Evolutionary conservation across 92 coral and sea anemone species (phyloP).

Genomic region (Actinostola sp.): DNA sequence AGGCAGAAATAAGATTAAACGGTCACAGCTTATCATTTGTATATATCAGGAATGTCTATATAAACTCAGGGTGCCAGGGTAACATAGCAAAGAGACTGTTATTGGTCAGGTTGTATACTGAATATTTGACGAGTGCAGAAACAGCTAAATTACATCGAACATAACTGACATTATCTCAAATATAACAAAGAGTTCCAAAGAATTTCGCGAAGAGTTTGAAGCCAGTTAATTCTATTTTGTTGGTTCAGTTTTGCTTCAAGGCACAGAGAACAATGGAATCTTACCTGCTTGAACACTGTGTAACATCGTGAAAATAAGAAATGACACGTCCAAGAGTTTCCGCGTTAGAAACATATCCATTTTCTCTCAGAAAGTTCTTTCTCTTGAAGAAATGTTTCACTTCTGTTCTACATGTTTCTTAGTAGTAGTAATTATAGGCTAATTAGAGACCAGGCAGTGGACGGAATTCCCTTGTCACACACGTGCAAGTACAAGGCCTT

Average conservation of each 20-base stretch:
- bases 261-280: slow-evolving; percentile 19
- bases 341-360: background rate
- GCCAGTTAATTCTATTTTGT: no score
- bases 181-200: background rate
- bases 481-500: slow-evolving; percentile 30
- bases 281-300: slow-evolving; percentile 29
- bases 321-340: background rate
- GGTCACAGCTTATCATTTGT: no score
- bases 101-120: no score
- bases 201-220: no score
- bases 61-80: no score
- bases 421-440: background rate
- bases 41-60: no score
- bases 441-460: slow-evolving; percentile 8
- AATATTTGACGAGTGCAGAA: no score
- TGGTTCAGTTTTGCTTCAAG: background rate
- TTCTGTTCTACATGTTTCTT: background rate
- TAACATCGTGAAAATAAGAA: slow-evolving; percentile 16
- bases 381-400: background rate
- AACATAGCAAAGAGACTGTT: no score
- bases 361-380: background rate
- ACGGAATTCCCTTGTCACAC: background rate
- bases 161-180: background rate
- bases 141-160: no score
- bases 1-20: no score